These are phyloP conservation scores for Strix aluco DNA, from an alignment of 2,113 vertebrate genomes.

Conservation along the genomic window DNA sequence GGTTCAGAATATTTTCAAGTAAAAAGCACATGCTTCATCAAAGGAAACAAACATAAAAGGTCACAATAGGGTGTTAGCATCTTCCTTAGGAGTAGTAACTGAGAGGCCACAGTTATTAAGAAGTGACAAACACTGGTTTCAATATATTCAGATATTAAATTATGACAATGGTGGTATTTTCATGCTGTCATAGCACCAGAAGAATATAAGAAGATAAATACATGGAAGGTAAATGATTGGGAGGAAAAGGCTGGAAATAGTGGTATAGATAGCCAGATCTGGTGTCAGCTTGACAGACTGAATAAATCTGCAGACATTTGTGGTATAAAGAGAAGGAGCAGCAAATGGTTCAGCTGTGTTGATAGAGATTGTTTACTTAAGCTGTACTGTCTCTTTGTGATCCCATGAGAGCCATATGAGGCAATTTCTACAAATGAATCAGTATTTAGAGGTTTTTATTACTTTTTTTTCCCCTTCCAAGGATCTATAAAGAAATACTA, in stretches of 20 bases:
- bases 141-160: background rate
- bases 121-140: background rate
- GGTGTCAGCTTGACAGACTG: background rate
- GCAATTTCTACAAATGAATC: conserved; percentile 18
- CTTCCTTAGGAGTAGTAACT: background rate
- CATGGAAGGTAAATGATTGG: background rate
- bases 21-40: background rate
- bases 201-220: background rate
- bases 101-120: background rate
- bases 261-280: background rate
- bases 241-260: background rate
- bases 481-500: background rate
- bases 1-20: background rate
- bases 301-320: background rate
- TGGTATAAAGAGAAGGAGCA: background rate
- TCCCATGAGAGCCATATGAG: background rate
- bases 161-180: background rate
- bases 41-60: background rate
- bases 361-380: background rate
- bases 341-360: background rate
- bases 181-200: background rate
- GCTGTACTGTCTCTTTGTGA: background rate
- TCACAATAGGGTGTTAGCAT: background rate
- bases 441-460: background rate
- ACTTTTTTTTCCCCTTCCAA: background rate